These are phyloP conservation scores for Sympetrum striolatum DNA, from an alignment of 2,888 invertebrate genomes.

Conservation along the genomic window DNA sequence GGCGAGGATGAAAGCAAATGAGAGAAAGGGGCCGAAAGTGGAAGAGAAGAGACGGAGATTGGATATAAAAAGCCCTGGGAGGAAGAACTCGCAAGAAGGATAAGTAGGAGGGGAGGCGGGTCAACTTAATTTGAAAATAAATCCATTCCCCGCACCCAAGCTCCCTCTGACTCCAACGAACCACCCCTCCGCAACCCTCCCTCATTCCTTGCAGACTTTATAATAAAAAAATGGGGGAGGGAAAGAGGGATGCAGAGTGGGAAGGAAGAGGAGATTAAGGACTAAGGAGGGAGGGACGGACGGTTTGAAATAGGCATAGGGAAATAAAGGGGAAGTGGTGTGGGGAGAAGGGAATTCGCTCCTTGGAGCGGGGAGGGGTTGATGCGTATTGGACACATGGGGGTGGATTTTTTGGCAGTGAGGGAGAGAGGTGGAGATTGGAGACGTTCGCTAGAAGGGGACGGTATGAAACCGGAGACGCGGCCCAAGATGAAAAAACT, in stretches of 20 bases:
- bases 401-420: background rate
- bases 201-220: conserved; percentile 10
- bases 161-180: background rate
- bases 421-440: background rate
- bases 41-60: background rate
- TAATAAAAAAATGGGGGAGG: conserved; percentile 26
- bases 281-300: background rate
- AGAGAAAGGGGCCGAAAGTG: background rate
- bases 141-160: conserved; percentile 7
- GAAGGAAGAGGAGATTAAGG: background rate
- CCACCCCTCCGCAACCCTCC: background rate
- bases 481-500: background rate
- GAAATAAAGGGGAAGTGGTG: conserved; percentile 10
- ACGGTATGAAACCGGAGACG: background rate
- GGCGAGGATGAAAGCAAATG: background rate
- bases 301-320: conserved; percentile 20
- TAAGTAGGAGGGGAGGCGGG: conserved; percentile 5
- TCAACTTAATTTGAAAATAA: conserved; percentile 44
- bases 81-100: background rate
- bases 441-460: background rate
- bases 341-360: background rate
- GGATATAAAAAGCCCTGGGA: background rate
- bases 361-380: background rate
- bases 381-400: background rate
- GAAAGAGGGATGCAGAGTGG: background rate